A percentile compares a stretch with the other conserved stretches of the same genome.
phyloP scores from a whole-genome alignment of 2,888 invertebrate species.

The Papilio demoleus region DNA sequence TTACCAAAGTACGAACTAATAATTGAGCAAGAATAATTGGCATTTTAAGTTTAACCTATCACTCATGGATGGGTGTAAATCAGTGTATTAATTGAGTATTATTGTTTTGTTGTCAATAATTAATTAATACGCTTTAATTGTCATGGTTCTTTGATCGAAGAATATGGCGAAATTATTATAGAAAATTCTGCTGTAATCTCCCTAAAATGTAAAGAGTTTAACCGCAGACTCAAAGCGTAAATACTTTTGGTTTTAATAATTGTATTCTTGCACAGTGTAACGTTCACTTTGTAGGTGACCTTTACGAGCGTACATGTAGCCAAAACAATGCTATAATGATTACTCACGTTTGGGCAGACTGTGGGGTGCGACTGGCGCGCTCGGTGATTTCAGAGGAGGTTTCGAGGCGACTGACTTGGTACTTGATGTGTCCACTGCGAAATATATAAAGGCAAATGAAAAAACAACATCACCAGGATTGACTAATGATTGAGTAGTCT shows the following conservation, averaged over 20 bases:
- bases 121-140: neutral
- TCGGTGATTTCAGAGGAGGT: slow-evolving; percentile 63
- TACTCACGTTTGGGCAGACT: slow-evolving; percentile 70
- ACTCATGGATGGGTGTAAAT: too few relatives aligned
- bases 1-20: too few relatives aligned
- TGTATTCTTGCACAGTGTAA: neutral
- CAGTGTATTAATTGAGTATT: neutral
- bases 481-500: too few relatives aligned
- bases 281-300: neutral
- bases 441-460: slow-evolving; percentile 42
- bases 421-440: slow-evolving; percentile 59
- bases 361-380: slow-evolving; percentile 52
- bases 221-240: neutral
- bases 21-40: too few relatives aligned
- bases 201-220: neutral
- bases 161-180: neutral
- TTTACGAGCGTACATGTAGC: slow-evolving; percentile 24
- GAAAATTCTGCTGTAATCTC: neutral
- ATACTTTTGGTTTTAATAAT: neutral
- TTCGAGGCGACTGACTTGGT: slow-evolving; percentile 59
- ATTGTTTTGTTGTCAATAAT: neutral
- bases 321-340: slow-evolving; percentile 38
- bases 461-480: neutral
- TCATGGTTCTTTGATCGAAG: neutral
- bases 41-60: too few relatives aligned